Evolutionary conservation across 2,797 vertebrate species (phyloP).

Genomic region (Lophura swinhoii): DNA sequence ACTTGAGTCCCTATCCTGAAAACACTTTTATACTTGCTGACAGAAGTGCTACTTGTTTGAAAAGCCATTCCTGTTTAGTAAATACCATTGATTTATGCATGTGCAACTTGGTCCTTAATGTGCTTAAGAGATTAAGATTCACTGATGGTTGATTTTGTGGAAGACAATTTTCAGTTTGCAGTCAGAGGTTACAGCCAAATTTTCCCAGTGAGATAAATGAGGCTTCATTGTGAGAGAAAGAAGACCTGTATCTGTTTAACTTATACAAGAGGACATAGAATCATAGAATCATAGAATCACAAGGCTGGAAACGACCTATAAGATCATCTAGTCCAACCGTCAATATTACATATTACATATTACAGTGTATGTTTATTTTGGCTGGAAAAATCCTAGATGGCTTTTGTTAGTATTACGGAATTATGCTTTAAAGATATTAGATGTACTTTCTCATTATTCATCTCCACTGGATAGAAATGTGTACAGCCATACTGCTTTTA

Average conservation of each 20-base stretch:
- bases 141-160: not conserved
- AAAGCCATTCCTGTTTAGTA: not conserved
- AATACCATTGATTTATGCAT: not conserved
- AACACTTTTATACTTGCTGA: not conserved
- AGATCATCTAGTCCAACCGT: too few species aligned
- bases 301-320: too few species aligned
- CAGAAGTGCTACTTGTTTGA: not conserved
- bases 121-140: not conserved
- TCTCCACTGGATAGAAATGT: not conserved
- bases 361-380: not conserved
- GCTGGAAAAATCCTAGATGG: not conserved
- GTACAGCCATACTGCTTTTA: conserved; percentile 5
- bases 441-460: not conserved
- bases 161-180: not conserved
- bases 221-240: not conserved
- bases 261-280: not conserved
- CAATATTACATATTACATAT: too few species aligned
- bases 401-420: not conserved
- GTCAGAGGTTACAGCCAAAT: not conserved
- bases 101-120: not conserved
- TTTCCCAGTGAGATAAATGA: not conserved
- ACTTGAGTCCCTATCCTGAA: not conserved
- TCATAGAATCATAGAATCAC: too few species aligned
- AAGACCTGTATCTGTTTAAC: not conserved
- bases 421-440: not conserved